Evolutionary conservation across 2,113 vertebrate genomes (phyloP).

Genomic region (Rattus norvegicus): DNA sequence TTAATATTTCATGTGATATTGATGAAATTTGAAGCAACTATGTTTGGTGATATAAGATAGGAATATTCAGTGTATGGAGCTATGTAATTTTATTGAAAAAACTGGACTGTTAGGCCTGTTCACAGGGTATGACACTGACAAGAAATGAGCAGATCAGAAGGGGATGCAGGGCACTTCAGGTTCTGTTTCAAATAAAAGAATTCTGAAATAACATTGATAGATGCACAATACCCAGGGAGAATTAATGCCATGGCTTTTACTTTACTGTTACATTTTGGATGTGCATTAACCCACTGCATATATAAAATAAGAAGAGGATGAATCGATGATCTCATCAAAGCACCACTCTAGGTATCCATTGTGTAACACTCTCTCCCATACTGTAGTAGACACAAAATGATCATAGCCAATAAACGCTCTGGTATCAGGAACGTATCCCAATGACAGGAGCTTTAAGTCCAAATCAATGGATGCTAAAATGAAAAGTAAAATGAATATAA

Average conservation of each 20-base stretch:
- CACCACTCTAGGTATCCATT: neutral
- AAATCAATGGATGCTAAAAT: neutral
- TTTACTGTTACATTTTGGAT: neutral
- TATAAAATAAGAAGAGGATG: neutral
- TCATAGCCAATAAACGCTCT: neutral
- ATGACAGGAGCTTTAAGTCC: neutral
- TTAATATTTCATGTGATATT: neutral
- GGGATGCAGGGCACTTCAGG: neutral
- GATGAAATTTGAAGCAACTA: neutral
- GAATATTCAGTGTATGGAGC: neutral
- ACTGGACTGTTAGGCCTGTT: neutral
- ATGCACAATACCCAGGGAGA: neutral
- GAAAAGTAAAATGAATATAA: neutral
- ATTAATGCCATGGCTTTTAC: neutral
- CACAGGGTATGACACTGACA: neutral
- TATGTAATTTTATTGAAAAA: neutral
- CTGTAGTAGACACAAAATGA: neutral
- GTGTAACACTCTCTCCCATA: neutral
- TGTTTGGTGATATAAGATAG: neutral
- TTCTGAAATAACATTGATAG: neutral
- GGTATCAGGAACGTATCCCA: neutral
- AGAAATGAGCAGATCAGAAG: neutral
- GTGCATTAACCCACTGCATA: neutral
- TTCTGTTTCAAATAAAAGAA: neutral
- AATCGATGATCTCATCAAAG: neutral